These are phyloP conservation scores for Phytoseiulus persimilis DNA, from an alignment of 2,888 invertebrate species.

Conservation along the genomic window DNA sequence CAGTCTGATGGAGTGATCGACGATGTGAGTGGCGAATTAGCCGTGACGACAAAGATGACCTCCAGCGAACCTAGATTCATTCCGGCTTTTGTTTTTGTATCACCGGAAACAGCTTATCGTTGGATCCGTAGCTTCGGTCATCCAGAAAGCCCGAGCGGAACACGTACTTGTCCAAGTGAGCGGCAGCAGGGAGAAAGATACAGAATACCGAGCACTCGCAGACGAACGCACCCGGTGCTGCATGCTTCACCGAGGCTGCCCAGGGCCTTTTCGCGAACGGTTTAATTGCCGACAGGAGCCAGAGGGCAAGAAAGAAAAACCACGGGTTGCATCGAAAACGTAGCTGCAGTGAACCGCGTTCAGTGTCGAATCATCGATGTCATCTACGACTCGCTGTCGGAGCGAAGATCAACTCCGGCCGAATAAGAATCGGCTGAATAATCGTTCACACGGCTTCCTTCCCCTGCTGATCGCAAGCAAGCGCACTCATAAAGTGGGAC, in stretches of 20 bases:
- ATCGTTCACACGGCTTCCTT: background rate
- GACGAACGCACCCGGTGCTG: background rate
- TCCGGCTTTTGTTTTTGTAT: background rate
- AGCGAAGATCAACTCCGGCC: background rate
- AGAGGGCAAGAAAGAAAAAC: background rate
- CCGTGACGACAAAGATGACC: background rate
- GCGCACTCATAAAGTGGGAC: no score
- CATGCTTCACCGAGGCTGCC: background rate
- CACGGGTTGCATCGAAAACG: background rate
- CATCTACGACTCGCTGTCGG: background rate
- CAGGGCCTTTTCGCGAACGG: background rate
- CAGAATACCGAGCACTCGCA: background rate
- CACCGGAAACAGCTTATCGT: background rate
- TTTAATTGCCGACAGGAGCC: background rate
- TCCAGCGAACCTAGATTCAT: background rate
- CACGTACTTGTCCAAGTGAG: background rate
- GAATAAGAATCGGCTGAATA: background rate
- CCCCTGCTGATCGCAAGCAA: no score
- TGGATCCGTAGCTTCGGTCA: background rate
- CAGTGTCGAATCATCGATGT: background rate
- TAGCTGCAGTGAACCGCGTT: background rate
- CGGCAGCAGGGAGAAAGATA: background rate
- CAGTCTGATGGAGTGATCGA: background rate
- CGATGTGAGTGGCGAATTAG: background rate
- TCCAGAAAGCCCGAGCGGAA: background rate